Base-by-base conservation (phyloP, 2,888 invertebrate genomes). In the Orthonevra nobilis region DNA sequence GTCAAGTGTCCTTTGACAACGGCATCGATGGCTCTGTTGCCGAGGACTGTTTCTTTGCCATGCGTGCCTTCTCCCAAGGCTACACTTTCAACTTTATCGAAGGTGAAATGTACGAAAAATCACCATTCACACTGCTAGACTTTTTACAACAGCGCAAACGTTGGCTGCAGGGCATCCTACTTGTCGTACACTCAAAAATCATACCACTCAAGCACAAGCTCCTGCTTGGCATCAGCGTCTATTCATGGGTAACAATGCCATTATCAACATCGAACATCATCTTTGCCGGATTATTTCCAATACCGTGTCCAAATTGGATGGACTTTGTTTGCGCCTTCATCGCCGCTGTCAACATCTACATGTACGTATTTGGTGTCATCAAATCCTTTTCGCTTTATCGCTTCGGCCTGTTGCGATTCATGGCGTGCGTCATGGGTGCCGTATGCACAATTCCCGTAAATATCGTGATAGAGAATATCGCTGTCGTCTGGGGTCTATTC, bases 81-180 rank as follows among this genome's bases (percentile, higher is more conserved):
- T 98, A 95, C 87, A 92, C 94, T 14, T 98, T 98, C 89, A 96
- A 97, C 87, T 98, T 98, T 89, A 93, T 98, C 82, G 98, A 98
- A 88, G 98, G 98, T 48, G 98, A 98, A 90, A 98, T 98, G 98
- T 97, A 97, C 94, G 98, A 98, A 87, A 98, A 98, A 87, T 97
- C 97, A 3, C 98, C 98, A 2, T 98, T 98, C 88, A 96, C 96
- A 1, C 89, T 98, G 26, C 94, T 95, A 92, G 98, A 98, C 88
- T 97, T 98, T 85, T 92, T 98, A 83, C 97, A 98, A 88, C 98
- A 98, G 86, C 91, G 98, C 69, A 98, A 98, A 87, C 92, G 98
- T 58, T 98, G 98, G 98, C 92, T 98, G 58, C 96, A 96, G 90
- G 97, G 96, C 86, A 96, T 97, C 84, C 91, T 96, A 15, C 90